phyloP scores from a whole-genome alignment of 2,113 vertebrate genomes.

The Campylomormyrus tamandua region DNA sequence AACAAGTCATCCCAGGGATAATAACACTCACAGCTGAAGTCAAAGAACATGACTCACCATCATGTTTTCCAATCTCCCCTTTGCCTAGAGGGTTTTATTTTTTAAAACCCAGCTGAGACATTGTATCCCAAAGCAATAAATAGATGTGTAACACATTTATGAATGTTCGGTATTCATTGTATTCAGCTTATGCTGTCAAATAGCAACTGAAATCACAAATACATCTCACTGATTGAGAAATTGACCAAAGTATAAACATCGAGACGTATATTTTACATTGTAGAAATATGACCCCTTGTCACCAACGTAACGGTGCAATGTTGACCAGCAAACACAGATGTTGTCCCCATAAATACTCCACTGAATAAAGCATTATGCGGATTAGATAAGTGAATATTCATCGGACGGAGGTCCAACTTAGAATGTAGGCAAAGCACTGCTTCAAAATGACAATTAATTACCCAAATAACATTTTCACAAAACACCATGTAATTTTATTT shows the following conservation, averaged over 20 bases:
- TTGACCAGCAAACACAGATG: constrained; percentile 16
- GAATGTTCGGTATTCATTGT: not conserved
- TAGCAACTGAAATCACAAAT: not conserved
- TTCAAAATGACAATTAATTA: not conserved
- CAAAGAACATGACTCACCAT: constrained; percentile 11
- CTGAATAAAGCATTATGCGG: constrained; percentile 26
- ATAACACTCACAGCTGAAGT: not conserved
- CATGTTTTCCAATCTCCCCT: not conserved
- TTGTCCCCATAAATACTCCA: constrained; percentile 12
- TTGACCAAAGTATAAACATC: not conserved
- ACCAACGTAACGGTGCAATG: constrained; percentile 12
- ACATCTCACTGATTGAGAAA: not conserved
- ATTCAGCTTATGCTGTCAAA: not conserved
- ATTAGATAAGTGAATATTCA: constrained; percentile 22
- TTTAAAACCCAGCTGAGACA: not conserved
- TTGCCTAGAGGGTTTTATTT: constrained; percentile 8
- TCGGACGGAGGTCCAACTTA: not conserved
- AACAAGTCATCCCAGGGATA: not conserved
- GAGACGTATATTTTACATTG: not conserved
- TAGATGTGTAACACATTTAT: not conserved
- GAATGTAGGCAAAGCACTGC: not conserved
- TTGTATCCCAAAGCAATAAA: not conserved
- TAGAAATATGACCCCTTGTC: not conserved
- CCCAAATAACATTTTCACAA: not conserved
- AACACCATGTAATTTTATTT: not conserved